These are phyloP conservation scores for Propithecus perrieri DNA, from an alignment of 2,797 vertebrate species.

Conservation along the genomic window DNA sequence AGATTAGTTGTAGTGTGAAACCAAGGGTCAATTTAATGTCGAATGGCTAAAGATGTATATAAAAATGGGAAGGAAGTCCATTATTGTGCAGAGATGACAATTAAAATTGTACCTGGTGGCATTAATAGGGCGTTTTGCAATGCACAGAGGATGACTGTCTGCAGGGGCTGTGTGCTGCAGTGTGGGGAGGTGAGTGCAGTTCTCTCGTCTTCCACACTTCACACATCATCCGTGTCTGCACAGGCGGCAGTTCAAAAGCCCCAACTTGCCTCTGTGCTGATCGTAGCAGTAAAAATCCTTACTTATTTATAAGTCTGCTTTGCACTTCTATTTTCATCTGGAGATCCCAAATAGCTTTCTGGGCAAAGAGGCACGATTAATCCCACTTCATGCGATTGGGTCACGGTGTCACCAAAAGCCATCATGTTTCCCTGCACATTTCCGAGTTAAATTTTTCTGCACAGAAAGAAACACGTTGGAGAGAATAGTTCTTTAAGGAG, in stretches of 20 bases:
- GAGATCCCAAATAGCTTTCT: conserved; percentile 38
- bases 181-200: too few species aligned
- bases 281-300: conserved; percentile 49
- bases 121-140: neutral
- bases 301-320: conserved; percentile 57
- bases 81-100: neutral
- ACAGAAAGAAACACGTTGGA: neutral
- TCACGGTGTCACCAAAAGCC: conserved; percentile 29
- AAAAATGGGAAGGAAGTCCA: neutral
- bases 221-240: neutral
- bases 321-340: conserved; percentile 37
- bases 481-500: neutral
- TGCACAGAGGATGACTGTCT: neutral
- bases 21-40: neutral
- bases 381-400: conserved; percentile 40
- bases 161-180: neutral
- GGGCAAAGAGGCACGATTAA: neutral
- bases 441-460: conserved; percentile 31
- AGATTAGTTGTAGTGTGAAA: neutral
- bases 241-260: neutral
- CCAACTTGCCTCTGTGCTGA: conserved; percentile 38
- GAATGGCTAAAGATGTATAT: neutral
- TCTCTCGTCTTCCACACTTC: neutral
- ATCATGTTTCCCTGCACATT: neutral
- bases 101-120: neutral